phyloP scores from a whole-genome alignment of 2,797 vertebrate genomes.

The Melanotaenia trifasciata region DNA sequence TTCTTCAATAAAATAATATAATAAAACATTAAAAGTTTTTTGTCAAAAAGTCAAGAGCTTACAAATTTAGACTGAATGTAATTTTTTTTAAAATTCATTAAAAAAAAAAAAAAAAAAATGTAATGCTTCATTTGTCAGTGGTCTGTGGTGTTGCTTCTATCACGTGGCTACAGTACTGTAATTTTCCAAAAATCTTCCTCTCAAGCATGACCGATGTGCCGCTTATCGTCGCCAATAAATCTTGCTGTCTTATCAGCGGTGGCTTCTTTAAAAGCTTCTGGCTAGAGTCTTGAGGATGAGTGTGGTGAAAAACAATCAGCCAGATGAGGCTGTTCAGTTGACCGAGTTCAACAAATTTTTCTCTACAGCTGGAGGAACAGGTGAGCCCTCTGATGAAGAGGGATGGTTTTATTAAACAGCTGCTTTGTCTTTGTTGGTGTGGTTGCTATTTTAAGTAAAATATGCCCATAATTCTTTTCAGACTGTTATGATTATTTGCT shows the following conservation, averaged over 20 bases:
- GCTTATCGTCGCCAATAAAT: slow-evolving; percentile 30
- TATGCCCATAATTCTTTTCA: background rate
- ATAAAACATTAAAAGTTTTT: too few relatives aligned
- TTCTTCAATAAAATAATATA: too few relatives aligned
- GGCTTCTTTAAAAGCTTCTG: slow-evolving; percentile 24
- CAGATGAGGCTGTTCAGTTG: slow-evolving; percentile 1
- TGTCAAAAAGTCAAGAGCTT: too few relatives aligned
- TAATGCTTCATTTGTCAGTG: background rate
- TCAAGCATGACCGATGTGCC: slow-evolving; percentile 17
- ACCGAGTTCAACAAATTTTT: slow-evolving; percentile 1
- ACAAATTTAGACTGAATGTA: background rate
- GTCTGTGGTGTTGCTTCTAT: slow-evolving; percentile 7
- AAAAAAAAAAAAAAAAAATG: background rate
- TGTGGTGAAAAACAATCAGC: slow-evolving; percentile 19
- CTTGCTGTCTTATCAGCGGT: slow-evolving; percentile 24
- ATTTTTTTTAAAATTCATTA: background rate
- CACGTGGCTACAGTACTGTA: slow-evolving; percentile 23
- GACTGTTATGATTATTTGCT: background rate
- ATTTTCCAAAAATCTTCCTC: slow-evolving; percentile 19
- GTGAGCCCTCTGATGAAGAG: background rate
- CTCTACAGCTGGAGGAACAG: slow-evolving; percentile 5
- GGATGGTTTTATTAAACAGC: background rate
- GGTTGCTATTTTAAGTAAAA: background rate
- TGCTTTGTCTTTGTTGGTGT: background rate
- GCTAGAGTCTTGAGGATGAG: background rate